A percentile compares a stretch with the other conserved stretches of the same genome.
phyloP scores from a whole-genome alignment of 2,797 vertebrate species.

The Pteronotus mesoamericanus region DNA sequence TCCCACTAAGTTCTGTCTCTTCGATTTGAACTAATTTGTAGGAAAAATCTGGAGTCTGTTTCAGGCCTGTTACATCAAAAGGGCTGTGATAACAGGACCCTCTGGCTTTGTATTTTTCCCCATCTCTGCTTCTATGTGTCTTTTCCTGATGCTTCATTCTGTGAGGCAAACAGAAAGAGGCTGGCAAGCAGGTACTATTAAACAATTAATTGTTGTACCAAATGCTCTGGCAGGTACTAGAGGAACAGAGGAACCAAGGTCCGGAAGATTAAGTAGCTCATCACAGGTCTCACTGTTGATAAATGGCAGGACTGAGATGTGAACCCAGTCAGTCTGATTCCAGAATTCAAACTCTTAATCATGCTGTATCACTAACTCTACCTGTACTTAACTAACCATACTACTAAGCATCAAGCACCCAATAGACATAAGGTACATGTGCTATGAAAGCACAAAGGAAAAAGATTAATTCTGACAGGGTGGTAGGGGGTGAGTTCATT shows the following conservation, averaged over 20 bases:
- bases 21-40: neutral
- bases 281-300: neutral
- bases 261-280: neutral
- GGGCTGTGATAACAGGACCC: constrained; percentile 85
- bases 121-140: constrained; percentile 88
- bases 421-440: neutral
- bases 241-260: neutral
- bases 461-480: neutral
- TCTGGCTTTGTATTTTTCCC: constrained; percentile 88
- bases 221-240: neutral
- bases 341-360: neutral
- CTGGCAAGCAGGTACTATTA: neutral
- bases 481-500: neutral
- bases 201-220: neutral
- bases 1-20: neutral
- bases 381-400: neutral
- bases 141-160: constrained; percentile 88
- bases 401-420: neutral
- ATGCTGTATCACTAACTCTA: neutral
- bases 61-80: constrained; percentile 82
- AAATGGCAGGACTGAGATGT: neutral
- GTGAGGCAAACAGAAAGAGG: constrained; percentile 42
- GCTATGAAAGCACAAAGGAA: neutral
- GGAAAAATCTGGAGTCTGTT: neutral
- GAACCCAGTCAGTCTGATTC: neutral